Evolutionary conservation across 2,888 invertebrate species (phyloP).

Genomic region (Lumbricus terrestris): DNA sequence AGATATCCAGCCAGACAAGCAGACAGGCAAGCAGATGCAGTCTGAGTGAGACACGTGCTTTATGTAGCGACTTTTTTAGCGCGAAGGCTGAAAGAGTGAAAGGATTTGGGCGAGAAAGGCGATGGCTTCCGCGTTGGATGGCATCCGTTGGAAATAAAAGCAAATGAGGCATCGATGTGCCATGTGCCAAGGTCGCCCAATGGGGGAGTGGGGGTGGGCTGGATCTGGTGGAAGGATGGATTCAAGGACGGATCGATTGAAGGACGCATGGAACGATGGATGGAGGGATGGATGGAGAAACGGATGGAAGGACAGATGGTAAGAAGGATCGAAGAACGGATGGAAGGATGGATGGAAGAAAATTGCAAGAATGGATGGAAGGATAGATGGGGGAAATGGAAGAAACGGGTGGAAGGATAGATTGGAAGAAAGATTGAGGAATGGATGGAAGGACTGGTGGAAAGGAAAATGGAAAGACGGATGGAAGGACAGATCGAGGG

Average conservation of each 20-base stretch:
- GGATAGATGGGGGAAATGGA: too few relatives aligned
- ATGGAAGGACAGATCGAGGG: background rate
- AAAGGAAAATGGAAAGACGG: too few relatives aligned
- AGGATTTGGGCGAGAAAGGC: background rate
- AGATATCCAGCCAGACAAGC: background rate
- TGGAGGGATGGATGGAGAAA: background rate
- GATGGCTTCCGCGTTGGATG: background rate
- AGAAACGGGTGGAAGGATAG: too few relatives aligned
- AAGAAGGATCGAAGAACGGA: too few relatives aligned
- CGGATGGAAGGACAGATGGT: background rate
- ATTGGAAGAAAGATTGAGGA: too few relatives aligned
- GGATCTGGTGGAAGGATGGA: too few relatives aligned
- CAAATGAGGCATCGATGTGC: background rate
- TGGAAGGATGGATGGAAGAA: too few relatives aligned
- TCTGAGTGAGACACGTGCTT: background rate
- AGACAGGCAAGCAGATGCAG: background rate
- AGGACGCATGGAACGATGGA: background rate
- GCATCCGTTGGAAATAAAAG: background rate
- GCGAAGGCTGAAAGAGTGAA: background rate
- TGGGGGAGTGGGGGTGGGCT: too few relatives aligned
- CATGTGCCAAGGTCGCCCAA: background rate
- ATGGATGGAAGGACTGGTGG: too few relatives aligned
- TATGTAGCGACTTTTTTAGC: background rate
- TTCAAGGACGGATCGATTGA: background rate
- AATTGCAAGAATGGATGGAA: too few relatives aligned